Percentiles rank a stretch among this genome's conserved stretches.
Conservation (phyloP, 2,888 invertebrate species). For the Allacma fusca region DNA sequence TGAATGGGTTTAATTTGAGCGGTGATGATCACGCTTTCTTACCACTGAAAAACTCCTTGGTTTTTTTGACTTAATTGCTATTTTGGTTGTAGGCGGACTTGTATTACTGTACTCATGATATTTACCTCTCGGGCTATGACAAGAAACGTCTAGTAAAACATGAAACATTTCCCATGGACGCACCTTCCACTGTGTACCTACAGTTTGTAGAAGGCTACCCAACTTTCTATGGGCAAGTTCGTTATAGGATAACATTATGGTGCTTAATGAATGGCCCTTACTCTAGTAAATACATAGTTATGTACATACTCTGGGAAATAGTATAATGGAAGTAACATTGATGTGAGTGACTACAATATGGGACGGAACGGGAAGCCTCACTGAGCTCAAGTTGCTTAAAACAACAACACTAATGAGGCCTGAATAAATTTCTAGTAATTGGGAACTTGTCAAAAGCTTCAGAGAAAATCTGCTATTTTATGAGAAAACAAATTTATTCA, state of each 20-base stretch:
- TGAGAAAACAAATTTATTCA: constrained; percentile 1
- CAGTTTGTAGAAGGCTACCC: no score
- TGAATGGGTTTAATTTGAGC: not conserved
- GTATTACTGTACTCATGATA: not conserved
- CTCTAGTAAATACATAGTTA: no score
- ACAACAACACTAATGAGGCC: constrained; percentile 6
- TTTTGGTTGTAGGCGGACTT: constrained; percentile 10
- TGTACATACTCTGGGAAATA: no score
- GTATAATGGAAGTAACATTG: no score
- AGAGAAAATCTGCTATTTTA: not conserved
- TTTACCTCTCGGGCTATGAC: constrained; percentile 10
- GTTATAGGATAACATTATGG: no score
- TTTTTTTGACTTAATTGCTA: not conserved
- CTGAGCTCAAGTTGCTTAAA: not conserved
- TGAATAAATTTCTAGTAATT: not conserved
- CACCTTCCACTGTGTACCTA: not conserved
- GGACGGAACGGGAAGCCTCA: not conserved
- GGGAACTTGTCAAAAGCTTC: not conserved
- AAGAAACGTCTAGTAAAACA: not conserved
- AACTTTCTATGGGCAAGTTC: no score
- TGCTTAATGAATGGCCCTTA: no score
- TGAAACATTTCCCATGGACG: constrained; percentile 9
- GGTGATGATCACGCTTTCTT: not conserved
- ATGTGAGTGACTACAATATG: no score
- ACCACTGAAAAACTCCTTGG: not conserved